Evolutionary conservation across 2,888 invertebrate species (phyloP).

Genomic region (Sipunculus nudus): DNA sequence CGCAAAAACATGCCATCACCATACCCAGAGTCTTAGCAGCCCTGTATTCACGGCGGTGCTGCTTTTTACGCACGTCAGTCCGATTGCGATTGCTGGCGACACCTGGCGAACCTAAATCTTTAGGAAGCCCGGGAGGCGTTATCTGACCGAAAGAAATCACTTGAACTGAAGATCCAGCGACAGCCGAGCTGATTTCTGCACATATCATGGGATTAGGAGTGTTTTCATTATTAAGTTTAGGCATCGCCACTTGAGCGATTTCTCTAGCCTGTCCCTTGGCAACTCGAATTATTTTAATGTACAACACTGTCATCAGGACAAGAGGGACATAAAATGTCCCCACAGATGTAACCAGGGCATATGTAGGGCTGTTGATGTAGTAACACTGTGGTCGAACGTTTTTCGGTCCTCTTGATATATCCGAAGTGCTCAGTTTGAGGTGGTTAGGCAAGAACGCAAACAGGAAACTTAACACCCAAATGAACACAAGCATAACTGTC

Average conservation of each 20-base stretch:
- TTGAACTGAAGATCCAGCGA: too few relatives aligned
- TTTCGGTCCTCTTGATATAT: background rate
- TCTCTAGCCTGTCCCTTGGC: background rate
- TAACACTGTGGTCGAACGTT: background rate
- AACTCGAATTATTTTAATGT: background rate
- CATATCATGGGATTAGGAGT: background rate
- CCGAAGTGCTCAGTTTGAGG: background rate
- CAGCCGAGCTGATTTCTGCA: background rate
- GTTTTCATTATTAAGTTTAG: background rate
- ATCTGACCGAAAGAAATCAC: too few relatives aligned
- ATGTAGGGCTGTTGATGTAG: background rate
- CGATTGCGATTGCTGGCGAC: too few relatives aligned
- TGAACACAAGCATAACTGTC: background rate
- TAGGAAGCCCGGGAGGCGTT: too few relatives aligned
- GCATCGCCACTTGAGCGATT: background rate
- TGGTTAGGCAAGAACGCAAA: background rate
- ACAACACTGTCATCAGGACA: background rate
- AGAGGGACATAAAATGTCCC: background rate
- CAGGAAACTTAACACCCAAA: background rate
- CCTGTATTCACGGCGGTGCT: background rate
- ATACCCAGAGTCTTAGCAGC: background rate
- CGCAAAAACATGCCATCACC: background rate
- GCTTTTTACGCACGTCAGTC: background rate
- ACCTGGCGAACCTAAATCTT: too few relatives aligned
- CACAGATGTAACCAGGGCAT: background rate